Base-by-base conservation (phyloP, 2,888 invertebrate genomes). In the Imbricaverruca yamaguchii region DNA sequence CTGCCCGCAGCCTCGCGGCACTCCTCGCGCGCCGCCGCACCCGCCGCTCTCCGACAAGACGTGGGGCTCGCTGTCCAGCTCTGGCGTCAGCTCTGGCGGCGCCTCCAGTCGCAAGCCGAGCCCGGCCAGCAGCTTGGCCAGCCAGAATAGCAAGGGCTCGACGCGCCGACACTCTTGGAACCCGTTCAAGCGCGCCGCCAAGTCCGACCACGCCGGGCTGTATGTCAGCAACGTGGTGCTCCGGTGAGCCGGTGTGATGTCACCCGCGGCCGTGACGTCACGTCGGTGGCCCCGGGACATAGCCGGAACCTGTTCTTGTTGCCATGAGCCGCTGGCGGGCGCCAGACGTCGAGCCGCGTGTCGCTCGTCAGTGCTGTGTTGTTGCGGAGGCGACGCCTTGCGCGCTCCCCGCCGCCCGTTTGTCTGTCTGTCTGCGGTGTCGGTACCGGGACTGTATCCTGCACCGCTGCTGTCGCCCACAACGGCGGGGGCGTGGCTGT, bases 111-210 rank as follows among this genome's bases (percentile, higher is more conserved):
- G 74, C 6, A 74, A 74, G 53, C 74, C 39, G 18, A 74, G 74
- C 53, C 74, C 74, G 21, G 74, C 74, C 39, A 25, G 74, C 74
- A 74, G 74, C 53, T 13, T 74, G 18, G 74, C 74, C 74, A 74
- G 74, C 53, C 25, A 39, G 39, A 53, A 39, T 53, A 74, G 74
- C 74, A 39, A 74, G 74, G 21, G 21, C 21, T 25, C 74, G 18
- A 3, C 39, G 9, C 74, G 74, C 18, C 39, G 74, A 12, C 74
- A 39, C 74, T 74, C 74, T 0, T 74, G 74, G 74, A 74, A 74
- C 74, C 74, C 74, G 9, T 74, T 74, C 74, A 25, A 25, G 39
- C 39, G 74, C 18, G 53, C 18, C 8, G 25, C 74, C 39, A 39
- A 25, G 25, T 39, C 74, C 53, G 74, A 74, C n/a, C 67, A 67